Conservation (phyloP, 2,797 vertebrate species). For the Clarias pachynema region DNA sequence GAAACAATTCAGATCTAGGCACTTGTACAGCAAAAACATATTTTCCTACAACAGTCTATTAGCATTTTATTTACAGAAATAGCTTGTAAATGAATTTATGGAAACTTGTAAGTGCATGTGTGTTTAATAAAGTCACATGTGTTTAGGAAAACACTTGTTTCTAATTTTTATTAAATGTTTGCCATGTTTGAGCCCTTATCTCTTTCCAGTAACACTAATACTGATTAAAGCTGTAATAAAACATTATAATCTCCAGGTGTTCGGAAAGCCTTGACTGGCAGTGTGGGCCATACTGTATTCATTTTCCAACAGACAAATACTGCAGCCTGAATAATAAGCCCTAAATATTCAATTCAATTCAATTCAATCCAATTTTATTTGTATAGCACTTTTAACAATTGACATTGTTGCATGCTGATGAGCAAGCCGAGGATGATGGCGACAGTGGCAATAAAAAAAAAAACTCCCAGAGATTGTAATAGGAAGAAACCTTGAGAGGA, state of each 20-base stretch:
- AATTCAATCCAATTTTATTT: too few relatives aligned
- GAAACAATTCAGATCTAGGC: background rate
- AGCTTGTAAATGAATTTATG: background rate
- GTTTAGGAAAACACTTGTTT: constrained; percentile 14
- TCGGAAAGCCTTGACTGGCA: background rate
- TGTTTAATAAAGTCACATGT: background rate
- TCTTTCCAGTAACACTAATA: background rate
- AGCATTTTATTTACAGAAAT: background rate
- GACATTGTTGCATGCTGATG: too few relatives aligned
- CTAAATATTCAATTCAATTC: background rate
- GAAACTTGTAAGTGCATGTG: background rate
- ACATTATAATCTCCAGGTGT: constrained; percentile 14
- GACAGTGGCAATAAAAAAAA: too few relatives aligned
- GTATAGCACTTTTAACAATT: too few relatives aligned
- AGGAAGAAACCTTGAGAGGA: too few relatives aligned
- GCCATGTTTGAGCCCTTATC: background rate
- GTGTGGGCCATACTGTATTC: constrained; percentile 11
- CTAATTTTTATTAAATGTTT: background rate
- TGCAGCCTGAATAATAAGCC: background rate
- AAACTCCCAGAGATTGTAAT: too few relatives aligned
- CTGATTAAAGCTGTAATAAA: constrained; percentile 13
- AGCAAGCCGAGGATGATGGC: too few relatives aligned
- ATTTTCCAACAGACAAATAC: constrained; percentile 27
- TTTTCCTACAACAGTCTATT: background rate
- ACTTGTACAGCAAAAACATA: background rate